Base-by-base conservation (phyloP, 2,888 invertebrate genomes). In the Dione juno region DNA sequence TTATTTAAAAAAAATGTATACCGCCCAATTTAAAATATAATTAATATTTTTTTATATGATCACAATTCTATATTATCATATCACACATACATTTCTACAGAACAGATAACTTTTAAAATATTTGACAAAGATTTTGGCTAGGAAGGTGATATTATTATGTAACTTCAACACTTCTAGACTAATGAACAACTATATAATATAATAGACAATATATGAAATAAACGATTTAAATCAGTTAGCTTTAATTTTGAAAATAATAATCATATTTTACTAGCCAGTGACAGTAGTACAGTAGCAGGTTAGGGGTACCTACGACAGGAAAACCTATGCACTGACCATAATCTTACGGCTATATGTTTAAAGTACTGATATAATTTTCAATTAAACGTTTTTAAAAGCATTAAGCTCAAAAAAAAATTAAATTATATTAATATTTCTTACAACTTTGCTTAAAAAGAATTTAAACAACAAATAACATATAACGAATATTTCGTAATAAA, bases 401-500 rank as follows among this genome's bases (percentile, higher is more conserved):
- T 28, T 2, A 28, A 28, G 28, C 28, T 28, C 28, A 2, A 28
- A 5, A 28, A n/a, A n/a, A n/a, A n/a, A n/a, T n/a, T n/a, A n/a
- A n/a, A n/a, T n/a, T n/a, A n/a, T n/a, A n/a, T n/a, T n/a, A n/a
- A n/a, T n/a, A n/a, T n/a, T n/a, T n/a, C n/a, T n/a, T n/a, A n/a
- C n/a, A n/a, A n/a, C n/a, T n/a, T 10, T 11, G n/a, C 14, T 57
- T 1, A 11, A 16, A n/a, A n/a, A 6, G 43, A 59, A 13, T 43
- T 16, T 61, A n/a, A 59, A 45, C 61, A 61, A 61, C 35, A 28
- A 61, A 45, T 61, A 61, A 45, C 35, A 35, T 16, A 45, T 21
- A 45, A 35, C 50, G n/a, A 40, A 40, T 10, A 13, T 64, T 50
- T 64, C 1, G 41, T n/a, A 43, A 43, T 11, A 59, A 43, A 43